Conservation (phyloP, 2,113 vertebrate species). For the Rhadina sibilatrix region DNA sequence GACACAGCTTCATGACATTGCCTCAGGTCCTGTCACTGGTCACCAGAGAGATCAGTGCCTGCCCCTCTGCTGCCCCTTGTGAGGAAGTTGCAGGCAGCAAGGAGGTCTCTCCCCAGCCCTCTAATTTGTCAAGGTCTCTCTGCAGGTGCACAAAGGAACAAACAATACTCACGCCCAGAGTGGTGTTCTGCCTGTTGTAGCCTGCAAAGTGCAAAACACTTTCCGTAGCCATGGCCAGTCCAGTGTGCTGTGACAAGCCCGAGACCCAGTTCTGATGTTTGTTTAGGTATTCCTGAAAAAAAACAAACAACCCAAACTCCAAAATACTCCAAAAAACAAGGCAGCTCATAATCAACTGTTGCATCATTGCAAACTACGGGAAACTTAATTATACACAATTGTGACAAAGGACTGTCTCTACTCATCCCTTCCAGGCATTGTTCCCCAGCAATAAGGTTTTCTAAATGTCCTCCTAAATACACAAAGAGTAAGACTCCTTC, state of each 20-base stretch:
- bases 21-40: background rate
- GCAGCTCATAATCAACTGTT: background rate
- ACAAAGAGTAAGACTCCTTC: background rate
- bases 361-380: background rate
- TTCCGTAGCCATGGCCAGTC: constrained; percentile 95
- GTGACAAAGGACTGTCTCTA: background rate
- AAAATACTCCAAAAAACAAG: background rate
- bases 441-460: background rate
- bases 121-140: background rate
- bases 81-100: background rate
- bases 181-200: constrained; percentile 93
- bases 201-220: constrained; percentile 93
- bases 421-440: background rate
- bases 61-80: background rate
- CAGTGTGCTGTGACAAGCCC: constrained; percentile 93
- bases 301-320: background rate
- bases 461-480: background rate
- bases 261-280: constrained; percentile 97
- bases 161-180: constrained; percentile 86
- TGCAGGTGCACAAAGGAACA: background rate
- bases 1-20: background rate
- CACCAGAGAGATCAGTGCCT: background rate
- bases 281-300: constrained; percentile 89
- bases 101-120: background rate
- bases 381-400: background rate